Percentiles rank a stretch among this genome's conserved stretches.
These are phyloP conservation scores for Steatocranus sp. DNA, from an alignment of 2,797 vertebrate species.

Conservation along the genomic window DNA sequence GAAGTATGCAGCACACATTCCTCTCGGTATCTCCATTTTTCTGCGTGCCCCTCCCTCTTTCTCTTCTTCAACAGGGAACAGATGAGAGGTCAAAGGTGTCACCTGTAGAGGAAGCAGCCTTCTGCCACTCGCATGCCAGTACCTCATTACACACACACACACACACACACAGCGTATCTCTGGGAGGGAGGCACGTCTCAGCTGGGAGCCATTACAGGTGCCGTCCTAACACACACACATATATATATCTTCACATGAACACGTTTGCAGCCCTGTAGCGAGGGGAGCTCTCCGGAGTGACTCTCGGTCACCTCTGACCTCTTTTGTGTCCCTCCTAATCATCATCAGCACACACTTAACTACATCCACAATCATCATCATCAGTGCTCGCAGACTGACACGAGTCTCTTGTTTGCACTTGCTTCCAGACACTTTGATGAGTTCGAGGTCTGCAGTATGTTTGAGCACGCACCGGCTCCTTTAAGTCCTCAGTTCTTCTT, in stretches of 20 bases:
- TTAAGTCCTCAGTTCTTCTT: background rate
- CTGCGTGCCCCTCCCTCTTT: slow-evolving; percentile 10
- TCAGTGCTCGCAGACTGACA: slow-evolving; percentile 43
- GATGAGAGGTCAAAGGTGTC: slow-evolving; percentile 84
- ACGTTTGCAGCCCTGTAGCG: background rate
- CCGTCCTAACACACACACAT: slow-evolving; percentile 39
- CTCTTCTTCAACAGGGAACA: slow-evolving; percentile 72
- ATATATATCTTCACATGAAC: slow-evolving; percentile 33
- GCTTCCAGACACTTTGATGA: slow-evolving; percentile 61
- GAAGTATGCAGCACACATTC: background rate
- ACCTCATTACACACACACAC: slow-evolving; percentile 68
- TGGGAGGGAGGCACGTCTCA: slow-evolving; percentile 37
- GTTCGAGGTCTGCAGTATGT: slow-evolving; percentile 10
- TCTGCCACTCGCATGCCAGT: slow-evolving; percentile 77
- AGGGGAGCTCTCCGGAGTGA: slow-evolving; percentile 47
- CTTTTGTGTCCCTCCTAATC: slow-evolving; percentile 64
- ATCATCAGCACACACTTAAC: slow-evolving; percentile 66
- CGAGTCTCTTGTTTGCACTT: slow-evolving; percentile 50
- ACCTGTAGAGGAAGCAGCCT: slow-evolving; percentile 79
- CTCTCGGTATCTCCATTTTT: slow-evolving; percentile 20
- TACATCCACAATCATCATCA: slow-evolving; percentile 67
- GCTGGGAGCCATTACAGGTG: slow-evolving; percentile 83
- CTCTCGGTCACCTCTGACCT: slow-evolving; percentile 62
- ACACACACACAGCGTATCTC: slow-evolving; percentile 15
- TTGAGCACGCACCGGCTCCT: background rate